A percentile compares a stretch with the other conserved stretches of the same genome.
These are phyloP conservation scores for Myiopsitta monachus DNA, from an alignment of 2,113 vertebrate genomes.

Conservation along the genomic window DNA sequence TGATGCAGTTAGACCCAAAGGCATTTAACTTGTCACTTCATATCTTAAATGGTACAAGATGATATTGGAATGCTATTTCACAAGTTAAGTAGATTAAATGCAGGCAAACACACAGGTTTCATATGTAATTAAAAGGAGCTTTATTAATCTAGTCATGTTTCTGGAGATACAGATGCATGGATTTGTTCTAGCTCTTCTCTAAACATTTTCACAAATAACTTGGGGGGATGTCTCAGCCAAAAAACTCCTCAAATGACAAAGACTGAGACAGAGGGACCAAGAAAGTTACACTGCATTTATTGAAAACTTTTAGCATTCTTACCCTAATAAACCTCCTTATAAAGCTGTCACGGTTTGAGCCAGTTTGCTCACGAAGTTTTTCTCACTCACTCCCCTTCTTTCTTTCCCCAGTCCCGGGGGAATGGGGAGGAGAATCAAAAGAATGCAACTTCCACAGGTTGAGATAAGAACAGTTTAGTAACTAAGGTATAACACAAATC, in stretches of 20 bases:
- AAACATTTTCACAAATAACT: background rate
- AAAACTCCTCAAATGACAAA: background rate
- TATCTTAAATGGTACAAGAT: background rate
- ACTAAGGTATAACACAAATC: too few species aligned
- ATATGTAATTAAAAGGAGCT: background rate
- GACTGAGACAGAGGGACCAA: background rate
- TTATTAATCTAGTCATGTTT: background rate
- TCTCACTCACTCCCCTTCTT: too few species aligned
- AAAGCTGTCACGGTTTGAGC: too few species aligned
- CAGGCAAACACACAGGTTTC: background rate
- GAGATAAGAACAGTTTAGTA: too few species aligned
- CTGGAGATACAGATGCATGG: background rate
- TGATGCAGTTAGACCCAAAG: background rate
- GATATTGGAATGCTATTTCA: background rate
- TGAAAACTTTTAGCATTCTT: background rate
- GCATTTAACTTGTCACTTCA: background rate
- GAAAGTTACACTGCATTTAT: background rate
- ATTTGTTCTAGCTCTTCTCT: background rate
- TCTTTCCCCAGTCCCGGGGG: too few species aligned
- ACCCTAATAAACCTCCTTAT: background rate
- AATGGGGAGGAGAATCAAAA: too few species aligned
- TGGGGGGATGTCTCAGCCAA: accelerated
- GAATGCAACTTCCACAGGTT: too few species aligned
- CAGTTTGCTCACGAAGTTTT: too few species aligned
- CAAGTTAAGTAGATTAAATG: background rate